Evolutionary conservation across 37 sponge, comb jelly and placozoan genomes (phyloP), one percentile per base, ranked within the genome.

Genomic region (Dysidea cf. avara): DNA sequence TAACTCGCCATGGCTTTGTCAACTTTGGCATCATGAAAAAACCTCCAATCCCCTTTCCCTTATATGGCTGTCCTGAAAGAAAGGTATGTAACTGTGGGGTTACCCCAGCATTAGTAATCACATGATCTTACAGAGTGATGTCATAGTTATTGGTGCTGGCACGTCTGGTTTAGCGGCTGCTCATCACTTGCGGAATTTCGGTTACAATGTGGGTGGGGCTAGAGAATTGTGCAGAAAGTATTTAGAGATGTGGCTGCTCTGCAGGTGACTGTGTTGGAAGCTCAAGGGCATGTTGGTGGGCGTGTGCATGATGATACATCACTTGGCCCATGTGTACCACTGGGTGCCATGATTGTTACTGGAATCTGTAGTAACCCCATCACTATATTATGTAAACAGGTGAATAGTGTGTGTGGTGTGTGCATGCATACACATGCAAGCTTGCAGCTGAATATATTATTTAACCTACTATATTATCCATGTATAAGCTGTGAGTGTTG

Each of bases 281-380:
- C 84, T 6, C 37, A 72, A 30, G 74, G 62, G 34, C 53, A 72
- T 26, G 74, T 88, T 39, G 94, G 94, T 29, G 94, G 94, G 1
- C 76, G 94, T 40, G 84, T 88, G 24, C 49, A 53, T 37, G 94
- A 93, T 37, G 83, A 85, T 56, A 52, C 47, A 24, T 64, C 76
- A 20, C 55, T 93, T 65, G 94, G 94, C 0, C 53, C 62, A 24
- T 79, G 78, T 55, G 78, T 84, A 9, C 79, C 82, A 26, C 22
- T 76, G 65, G 94, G 94, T 12, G 94, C 94, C 69, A 87, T 87
- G 89, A 86, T 93, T 59, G 78, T 93, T 32, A 93, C 89, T 11
- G 94, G 94, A 20, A 64, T 87, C 26, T 68, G 59, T 69, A 93
- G 88, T 38, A 93, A 93, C 66, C 94, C 94, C 39, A 53, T 87